Evolutionary conservation across 1,140 invertebrate genomes (phyloP).

Genomic region (Listronotus oregonensis): DNA sequence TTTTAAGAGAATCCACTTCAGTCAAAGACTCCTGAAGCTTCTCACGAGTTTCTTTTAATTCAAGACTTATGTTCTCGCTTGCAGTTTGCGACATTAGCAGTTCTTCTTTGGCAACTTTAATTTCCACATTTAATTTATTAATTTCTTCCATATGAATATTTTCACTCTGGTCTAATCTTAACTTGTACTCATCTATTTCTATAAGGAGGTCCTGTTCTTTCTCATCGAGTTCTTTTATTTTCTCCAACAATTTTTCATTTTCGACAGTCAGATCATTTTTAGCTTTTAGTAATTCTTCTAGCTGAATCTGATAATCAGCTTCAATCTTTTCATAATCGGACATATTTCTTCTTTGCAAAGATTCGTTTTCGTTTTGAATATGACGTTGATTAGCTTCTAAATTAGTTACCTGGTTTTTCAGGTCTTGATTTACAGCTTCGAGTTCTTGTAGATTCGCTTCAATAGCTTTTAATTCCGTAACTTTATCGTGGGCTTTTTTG

Average conservation of each 20-base stretch:
- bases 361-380: slow-evolving; percentile 60
- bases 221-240: slow-evolving; percentile 59
- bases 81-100: neutral
- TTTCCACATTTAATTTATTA: slow-evolving; percentile 1
- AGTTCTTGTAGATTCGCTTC: slow-evolving; percentile 36
- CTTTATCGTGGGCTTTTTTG: slow-evolving; percentile 57
- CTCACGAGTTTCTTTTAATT: neutral
- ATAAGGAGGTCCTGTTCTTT: slow-evolving; percentile 59
- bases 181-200: slow-evolving; percentile 59
- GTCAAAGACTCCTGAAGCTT: slow-evolving; percentile 9
- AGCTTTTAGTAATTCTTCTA: slow-evolving; percentile 62
- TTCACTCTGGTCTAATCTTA: slow-evolving; percentile 56
- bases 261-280: slow-evolving; percentile 58
- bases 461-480: slow-evolving; percentile 33
- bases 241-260: slow-evolving; percentile 58
- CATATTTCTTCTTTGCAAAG: slow-evolving; percentile 59
- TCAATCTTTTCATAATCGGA: slow-evolving; percentile 66
- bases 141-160: slow-evolving; percentile 23
- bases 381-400: slow-evolving; percentile 60
- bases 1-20: slow-evolving; percentile 6
- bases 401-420: slow-evolving; percentile 54
- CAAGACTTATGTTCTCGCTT: slow-evolving; percentile 17
- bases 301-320: slow-evolving; percentile 64
- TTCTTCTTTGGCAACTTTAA: slow-evolving; percentile 9
- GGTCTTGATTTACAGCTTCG: slow-evolving; percentile 45